Evolutionary conservation across 2,888 invertebrate species (phyloP).

Genomic region (Hypomecis punctinalis): DNA sequence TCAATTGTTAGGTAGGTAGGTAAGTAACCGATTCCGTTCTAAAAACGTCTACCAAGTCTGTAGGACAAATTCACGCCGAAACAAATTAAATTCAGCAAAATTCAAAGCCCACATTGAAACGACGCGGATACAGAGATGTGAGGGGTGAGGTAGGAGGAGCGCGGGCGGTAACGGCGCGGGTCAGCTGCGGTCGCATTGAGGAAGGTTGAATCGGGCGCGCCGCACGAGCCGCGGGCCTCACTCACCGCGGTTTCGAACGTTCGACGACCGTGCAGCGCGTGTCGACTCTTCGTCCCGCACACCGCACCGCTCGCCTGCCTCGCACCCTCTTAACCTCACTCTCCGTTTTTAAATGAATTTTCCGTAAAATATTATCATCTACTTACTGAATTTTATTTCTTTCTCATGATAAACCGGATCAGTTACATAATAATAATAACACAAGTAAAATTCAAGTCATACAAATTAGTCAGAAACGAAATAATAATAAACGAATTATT

Average conservation of each 20-base stretch:
- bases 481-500: too few relatives aligned
- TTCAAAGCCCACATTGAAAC: conserved; percentile 42
- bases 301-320: conserved; percentile 54
- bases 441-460: too few relatives aligned
- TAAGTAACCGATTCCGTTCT: background rate
- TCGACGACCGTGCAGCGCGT: conserved; percentile 85
- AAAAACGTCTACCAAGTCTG: conserved; percentile 8
- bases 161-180: conserved; percentile 63
- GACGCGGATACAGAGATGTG: conserved; percentile 40
- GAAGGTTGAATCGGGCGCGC: conserved; percentile 85
- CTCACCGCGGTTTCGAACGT: conserved; percentile 75
- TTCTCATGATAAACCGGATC: too few relatives aligned
- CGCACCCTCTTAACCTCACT: conserved; percentile 52
- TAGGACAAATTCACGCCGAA: conserved; percentile 20
- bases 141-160: conserved; percentile 36
- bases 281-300: conserved; percentile 73
- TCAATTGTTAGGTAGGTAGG: background rate
- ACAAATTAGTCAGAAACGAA: too few relatives aligned
- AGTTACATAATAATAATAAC: too few relatives aligned
- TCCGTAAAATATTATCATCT: conserved; percentile 6
- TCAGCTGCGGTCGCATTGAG: conserved; percentile 85
- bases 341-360: conserved; percentile 39
- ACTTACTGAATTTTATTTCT: background rate
- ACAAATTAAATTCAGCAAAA: conserved; percentile 33
- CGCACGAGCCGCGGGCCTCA: conserved; percentile 81